A percentile compares a stretch with the other conserved stretches of the same genome.
Conservation (phyloP, 2,113 vertebrate genomes). For the Trachemys scripta region DNA sequence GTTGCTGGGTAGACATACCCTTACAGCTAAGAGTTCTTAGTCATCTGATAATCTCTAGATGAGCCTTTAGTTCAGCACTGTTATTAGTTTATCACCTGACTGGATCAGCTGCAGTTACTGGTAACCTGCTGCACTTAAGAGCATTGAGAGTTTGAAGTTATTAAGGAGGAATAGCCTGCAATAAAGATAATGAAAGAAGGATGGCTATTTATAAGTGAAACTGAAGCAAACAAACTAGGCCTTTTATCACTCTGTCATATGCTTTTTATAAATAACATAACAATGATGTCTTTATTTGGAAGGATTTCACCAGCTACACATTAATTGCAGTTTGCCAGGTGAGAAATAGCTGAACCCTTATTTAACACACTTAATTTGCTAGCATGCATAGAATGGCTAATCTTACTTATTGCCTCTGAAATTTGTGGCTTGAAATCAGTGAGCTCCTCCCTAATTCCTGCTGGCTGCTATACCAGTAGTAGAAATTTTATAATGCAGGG, state of each 20-base stretch:
- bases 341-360: neutral
- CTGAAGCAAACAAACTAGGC: neutral
- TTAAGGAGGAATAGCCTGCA: neutral
- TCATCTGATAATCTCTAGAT: neutral
- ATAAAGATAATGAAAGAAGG: neutral
- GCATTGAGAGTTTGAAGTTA: neutral
- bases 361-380: constrained; percentile 8
- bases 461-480: neutral
- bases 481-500: neutral
- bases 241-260: neutral
- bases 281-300: neutral
- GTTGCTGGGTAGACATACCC: neutral
- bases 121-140: neutral
- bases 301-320: neutral
- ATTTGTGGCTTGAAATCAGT: neutral
- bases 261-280: neutral
- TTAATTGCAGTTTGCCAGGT: constrained; percentile 17
- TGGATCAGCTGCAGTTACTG: neutral
- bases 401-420: neutral
- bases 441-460: neutral
- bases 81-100: neutral
- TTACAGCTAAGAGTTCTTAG: neutral
- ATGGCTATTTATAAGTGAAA: constrained; percentile 10
- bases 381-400: neutral
- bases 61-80: neutral